Evolutionary conservation across 2,888 invertebrate genomes (phyloP), one percentile per base, ranked within the genome.

Genomic region (Mythimna ferrago): DNA sequence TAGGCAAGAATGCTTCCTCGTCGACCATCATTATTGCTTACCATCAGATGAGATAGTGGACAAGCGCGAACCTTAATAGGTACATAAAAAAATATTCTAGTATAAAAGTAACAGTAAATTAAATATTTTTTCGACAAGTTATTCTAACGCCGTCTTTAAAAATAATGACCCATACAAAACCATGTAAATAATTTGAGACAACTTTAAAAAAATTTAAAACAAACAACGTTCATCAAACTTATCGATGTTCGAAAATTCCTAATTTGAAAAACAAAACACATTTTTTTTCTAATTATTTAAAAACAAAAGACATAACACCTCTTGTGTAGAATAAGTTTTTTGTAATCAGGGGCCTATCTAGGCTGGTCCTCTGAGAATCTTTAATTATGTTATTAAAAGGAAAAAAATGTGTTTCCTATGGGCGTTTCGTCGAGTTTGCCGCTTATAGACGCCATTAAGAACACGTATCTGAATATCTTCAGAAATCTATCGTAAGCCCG

Each of bases 341-440:
- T 62, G 60, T 76, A 81, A 89, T 88, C 85, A 72, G 38, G 62
- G 88, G 35, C 82, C 85, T 81, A 88, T 84, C 77, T 86, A 86
- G 83, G 78, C 56, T 86, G 89, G 87, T 80, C 62, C 66, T 71
- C 68, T 35, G 63, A 83, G 80, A 83, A 83, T 79, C 87, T 88
- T 92, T 93, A 92, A 94, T 94, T 93, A 94, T 92, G 92, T 92
- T 92, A 93, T 93, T 93, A 89, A 91, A 89, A 92, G 85, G 70
- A 89, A 91, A 93, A 92, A 93, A 93, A 91, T 91, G 90, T 90
- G 90, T 92, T 90, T 89, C 84, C 89, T 90, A 92, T 91, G 86
- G 87, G 80, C 87, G 90, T 92, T 92, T 92, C 88, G 91, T 92
- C 93, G 92, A 90, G 87, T 91, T 85, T 88, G 89, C 87, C 89